A percentile compares a stretch with the other conserved stretches of the same genome.
These are phyloP conservation scores for Drosophila micromelanica DNA, from an alignment of 1,140 invertebrate genomes.

Conservation along the genomic window DNA sequence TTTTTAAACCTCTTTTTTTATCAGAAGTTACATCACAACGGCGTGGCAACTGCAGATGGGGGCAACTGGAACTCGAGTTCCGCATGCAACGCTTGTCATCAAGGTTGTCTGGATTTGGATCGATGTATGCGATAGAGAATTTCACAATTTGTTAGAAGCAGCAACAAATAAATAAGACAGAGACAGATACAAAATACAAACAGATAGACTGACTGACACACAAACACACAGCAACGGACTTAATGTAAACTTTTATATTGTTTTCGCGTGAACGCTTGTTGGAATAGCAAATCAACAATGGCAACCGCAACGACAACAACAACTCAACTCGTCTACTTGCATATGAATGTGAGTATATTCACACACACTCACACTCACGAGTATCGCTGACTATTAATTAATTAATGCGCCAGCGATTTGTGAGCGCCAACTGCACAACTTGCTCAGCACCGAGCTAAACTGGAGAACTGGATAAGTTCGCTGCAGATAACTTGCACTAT, in stretches of 20 bases:
- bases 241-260: slow-evolving; percentile 37
- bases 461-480: slow-evolving; percentile 18
- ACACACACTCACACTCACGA: not conserved
- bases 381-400: slow-evolving; percentile 62
- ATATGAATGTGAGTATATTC: not conserved
- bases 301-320: slow-evolving; percentile 29
- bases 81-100: slow-evolving; percentile 62
- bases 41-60: slow-evolving; percentile 38
- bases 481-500: slow-evolving; percentile 5
- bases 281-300: slow-evolving; percentile 23
- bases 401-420: slow-evolving; percentile 60
- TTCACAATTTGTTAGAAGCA: slow-evolving; percentile 55
- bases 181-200: slow-evolving; percentile 3
- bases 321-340: not conserved
- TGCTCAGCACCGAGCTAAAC: not conserved
- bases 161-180: slow-evolving; percentile 8
- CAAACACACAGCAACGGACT: slow-evolving; percentile 32
- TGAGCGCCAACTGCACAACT: slow-evolving; percentile 23
- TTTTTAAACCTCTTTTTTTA: not conserved
- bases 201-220: not conserved
- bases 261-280: slow-evolving; percentile 29
- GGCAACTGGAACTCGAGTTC: slow-evolving; percentile 45
- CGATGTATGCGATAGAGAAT: slow-evolving; percentile 44
- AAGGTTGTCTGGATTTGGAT: slow-evolving; percentile 57
- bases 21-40: slow-evolving; percentile 57